A percentile compares a stretch with the other conserved stretches of the same genome.
Conservation (phyloP, 2,113 vertebrate genomes). For the Rhodinocichla rosea region DNA sequence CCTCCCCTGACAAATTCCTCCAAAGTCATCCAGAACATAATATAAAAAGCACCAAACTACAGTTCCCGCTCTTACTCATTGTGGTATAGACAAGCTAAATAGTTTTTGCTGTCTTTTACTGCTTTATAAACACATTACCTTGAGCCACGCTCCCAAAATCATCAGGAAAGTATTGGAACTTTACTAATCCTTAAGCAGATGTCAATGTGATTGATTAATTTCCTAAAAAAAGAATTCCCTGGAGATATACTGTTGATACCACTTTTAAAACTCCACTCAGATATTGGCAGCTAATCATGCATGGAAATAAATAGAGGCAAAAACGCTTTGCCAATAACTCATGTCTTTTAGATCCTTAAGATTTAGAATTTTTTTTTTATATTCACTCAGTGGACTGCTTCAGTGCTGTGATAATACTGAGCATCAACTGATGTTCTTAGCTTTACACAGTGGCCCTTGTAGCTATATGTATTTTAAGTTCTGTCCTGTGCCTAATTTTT, state of each 20-base stretch:
- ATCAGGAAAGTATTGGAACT: background rate
- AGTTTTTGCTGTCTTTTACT: background rate
- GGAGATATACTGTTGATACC: too few species aligned
- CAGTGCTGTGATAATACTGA: background rate
- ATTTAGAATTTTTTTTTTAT: background rate
- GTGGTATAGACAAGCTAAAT: background rate
- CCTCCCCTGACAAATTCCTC: background rate
- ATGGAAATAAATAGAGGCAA: background rate
- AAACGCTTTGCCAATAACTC: background rate
- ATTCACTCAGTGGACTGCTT: background rate
- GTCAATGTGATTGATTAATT: background rate
- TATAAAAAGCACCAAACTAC: background rate
- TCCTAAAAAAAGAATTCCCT: background rate
- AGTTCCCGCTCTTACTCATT: background rate
- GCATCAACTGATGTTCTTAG: accelerated
- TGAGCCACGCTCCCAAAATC: background rate
- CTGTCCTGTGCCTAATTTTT: background rate
- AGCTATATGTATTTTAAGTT: background rate
- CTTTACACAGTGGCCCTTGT: background rate
- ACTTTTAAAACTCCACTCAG: background rate
- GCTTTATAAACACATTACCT: background rate
- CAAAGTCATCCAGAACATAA: background rate
- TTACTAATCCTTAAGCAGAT: background rate
- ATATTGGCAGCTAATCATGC: background rate
- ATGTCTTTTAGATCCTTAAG: background rate